Conservation (phyloP, 1,140 invertebrate species). For the Ceratina calcarata region DNA sequence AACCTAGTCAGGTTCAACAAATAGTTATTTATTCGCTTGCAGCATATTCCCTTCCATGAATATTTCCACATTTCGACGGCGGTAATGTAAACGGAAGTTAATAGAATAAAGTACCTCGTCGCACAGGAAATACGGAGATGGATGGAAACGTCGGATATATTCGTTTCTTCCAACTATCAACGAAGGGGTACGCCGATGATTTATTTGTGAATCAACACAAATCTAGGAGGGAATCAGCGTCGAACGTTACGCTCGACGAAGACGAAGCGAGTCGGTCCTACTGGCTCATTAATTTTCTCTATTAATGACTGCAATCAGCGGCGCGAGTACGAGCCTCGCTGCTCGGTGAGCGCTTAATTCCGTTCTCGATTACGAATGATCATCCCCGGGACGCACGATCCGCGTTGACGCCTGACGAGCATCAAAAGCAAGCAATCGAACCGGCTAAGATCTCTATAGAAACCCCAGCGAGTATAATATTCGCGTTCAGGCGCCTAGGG, state of each 20-base stretch:
- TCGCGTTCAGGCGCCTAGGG: conserved; percentile 33
- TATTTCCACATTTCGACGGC: background rate
- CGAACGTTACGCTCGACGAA: conserved; percentile 54
- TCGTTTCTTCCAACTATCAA: conserved; percentile 4
- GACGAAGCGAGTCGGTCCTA: conserved; percentile 52
- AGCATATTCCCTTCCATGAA: background rate
- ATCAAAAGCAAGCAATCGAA: conserved; percentile 56
- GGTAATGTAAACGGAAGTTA: background rate
- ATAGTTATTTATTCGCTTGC: background rate
- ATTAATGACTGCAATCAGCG: conserved; percentile 66
- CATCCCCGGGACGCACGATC: conserved; percentile 38
- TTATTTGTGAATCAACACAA: conserved; percentile 59
- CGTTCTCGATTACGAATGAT: conserved; percentile 63
- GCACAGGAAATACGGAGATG: background rate
- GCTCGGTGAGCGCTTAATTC: conserved; percentile 60
- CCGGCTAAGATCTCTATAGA: conserved; percentile 58
- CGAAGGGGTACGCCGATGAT: conserved; percentile 45
- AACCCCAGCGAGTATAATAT: conserved; percentile 36
- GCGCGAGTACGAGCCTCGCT: conserved; percentile 33
- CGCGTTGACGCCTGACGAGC: conserved; percentile 56
- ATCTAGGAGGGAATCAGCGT: conserved; percentile 41
- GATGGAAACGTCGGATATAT: background rate
- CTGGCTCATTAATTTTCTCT: conserved; percentile 66
- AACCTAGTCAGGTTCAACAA: too few relatives aligned
- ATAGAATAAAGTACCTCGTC: background rate